Conservation (phyloP, 2,797 vertebrate genomes). For the Neolamprologus multifasciatus region DNA sequence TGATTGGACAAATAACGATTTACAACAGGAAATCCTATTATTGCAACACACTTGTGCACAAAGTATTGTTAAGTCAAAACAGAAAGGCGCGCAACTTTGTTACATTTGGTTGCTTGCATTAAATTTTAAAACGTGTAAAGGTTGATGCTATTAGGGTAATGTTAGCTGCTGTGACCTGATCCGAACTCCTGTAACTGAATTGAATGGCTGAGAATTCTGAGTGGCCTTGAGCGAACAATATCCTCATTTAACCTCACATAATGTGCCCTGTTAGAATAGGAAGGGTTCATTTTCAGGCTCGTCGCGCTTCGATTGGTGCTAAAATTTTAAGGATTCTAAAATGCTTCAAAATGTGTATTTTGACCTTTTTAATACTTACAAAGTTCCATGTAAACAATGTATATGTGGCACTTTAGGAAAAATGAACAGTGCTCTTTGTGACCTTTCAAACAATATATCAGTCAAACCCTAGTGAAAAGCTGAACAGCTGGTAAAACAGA, state of each 20-base stretch:
- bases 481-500: constrained; percentile 3
- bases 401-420: neutral
- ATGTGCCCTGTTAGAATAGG: neutral
- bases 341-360: neutral
- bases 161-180: neutral
- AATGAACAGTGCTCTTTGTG: neutral
- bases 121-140: neutral
- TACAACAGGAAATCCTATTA: fast-evolving
- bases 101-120: neutral
- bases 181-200: neutral
- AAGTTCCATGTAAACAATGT: neutral
- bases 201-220: neutral
- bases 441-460: neutral
- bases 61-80: neutral
- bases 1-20: fast-evolving
- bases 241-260: neutral
- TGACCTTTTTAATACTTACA: neutral
- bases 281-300: neutral
- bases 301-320: fast-evolving
- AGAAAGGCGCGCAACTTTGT: neutral
- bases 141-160: neutral
- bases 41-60: neutral
- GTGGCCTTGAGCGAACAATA: fast-evolving
- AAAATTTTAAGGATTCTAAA: neutral
- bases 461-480: constrained; percentile 32